Evolutionary conservation across 2,888 invertebrate genomes (phyloP).

Genomic region (Folsomia manolachei): DNA sequence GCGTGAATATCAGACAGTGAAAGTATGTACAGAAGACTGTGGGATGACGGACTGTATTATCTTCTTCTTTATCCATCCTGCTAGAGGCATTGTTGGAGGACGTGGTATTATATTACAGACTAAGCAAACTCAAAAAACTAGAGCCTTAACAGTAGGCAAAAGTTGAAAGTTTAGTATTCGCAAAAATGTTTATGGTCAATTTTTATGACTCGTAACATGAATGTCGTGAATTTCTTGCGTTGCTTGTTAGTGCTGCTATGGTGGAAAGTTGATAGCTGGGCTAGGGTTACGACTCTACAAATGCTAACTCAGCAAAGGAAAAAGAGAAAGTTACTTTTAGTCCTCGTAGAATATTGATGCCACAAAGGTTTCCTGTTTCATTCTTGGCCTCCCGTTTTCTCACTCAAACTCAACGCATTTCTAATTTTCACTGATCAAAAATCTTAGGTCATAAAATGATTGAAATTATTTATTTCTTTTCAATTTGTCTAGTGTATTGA

Average conservation of each 20-base stretch:
- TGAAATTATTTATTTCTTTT: too few species aligned
- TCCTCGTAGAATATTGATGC: conserved; percentile 1
- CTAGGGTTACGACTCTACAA: background rate
- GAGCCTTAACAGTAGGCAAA: conserved; percentile 13
- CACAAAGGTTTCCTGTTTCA: too few species aligned
- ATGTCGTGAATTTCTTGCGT: conserved; percentile 38
- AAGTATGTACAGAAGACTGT: too few species aligned
- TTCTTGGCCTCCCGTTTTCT: too few species aligned
- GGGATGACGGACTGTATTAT: too few species aligned
- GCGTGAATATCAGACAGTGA: too few species aligned
- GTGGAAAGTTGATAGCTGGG: background rate
- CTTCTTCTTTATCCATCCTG: too few species aligned
- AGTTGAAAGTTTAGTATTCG: conserved; percentile 36
- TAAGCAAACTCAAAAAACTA: conserved; percentile 5
- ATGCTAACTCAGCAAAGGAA: conserved; percentile 5
- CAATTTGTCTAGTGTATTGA: too few species aligned
- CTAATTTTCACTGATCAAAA: too few species aligned
- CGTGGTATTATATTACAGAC: too few species aligned
- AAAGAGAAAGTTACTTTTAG: background rate
- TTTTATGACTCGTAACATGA: conserved; percentile 48
- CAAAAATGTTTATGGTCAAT: conserved; percentile 46
- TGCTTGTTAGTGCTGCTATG: background rate
- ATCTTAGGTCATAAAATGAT: too few species aligned
- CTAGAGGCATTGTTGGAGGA: background rate
- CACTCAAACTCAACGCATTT: too few species aligned